phyloP scores from a whole-genome alignment of 2,113 vertebrate species.

The Cervus canadensis region DNA sequence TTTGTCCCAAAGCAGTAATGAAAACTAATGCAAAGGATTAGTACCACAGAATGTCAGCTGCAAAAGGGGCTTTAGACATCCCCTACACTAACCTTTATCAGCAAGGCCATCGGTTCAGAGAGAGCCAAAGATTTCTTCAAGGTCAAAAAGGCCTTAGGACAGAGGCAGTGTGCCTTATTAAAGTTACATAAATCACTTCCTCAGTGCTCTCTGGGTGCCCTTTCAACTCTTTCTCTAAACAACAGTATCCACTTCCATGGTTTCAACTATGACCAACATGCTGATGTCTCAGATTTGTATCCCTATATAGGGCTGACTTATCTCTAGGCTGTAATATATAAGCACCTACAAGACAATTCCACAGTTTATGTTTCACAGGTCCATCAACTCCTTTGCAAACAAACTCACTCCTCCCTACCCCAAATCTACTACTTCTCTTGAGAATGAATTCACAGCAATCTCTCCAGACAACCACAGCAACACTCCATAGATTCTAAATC shows the following conservation, averaged over 20 bases:
- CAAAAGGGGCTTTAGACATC: not conserved
- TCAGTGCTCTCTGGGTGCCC: not conserved
- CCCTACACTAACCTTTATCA: not conserved
- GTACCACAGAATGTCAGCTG: not conserved
- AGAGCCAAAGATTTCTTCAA: not conserved
- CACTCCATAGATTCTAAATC: not conserved
- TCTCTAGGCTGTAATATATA: not conserved
- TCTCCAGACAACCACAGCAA: not conserved
- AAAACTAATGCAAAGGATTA: not conserved
- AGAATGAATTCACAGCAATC: not conserved
- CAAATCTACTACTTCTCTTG: not conserved
- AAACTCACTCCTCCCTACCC: not conserved
- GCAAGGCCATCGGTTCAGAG: not conserved
- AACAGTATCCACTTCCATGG: not conserved
- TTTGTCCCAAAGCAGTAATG: not conserved
- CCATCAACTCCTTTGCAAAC: not conserved
- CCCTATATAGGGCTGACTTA: not conserved
- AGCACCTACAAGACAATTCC: not conserved
- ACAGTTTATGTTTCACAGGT: not conserved
- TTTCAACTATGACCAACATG: not conserved
- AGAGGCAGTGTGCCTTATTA: not conserved
- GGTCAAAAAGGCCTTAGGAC: not conserved
- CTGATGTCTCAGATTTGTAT: not conserved
- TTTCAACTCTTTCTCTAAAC: not conserved
- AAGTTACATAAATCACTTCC: not conserved